These are phyloP conservation scores for Chiloscyllium punctatum DNA, from an alignment of 2,797 vertebrate genomes.

Conservation along the genomic window DNA sequence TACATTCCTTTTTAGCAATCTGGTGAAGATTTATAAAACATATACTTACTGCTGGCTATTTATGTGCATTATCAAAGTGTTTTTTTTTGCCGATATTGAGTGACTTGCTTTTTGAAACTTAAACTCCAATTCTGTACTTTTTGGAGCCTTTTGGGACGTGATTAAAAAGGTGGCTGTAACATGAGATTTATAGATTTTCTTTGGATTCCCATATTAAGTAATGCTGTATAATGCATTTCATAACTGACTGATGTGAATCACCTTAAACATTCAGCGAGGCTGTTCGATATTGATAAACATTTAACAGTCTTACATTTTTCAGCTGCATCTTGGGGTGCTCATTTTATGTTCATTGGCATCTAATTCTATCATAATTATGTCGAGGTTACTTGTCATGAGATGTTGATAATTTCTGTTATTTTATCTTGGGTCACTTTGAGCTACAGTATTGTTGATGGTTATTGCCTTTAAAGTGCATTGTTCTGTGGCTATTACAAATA, in stretches of 20 bases:
- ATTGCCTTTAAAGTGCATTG: neutral
- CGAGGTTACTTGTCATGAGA: neutral
- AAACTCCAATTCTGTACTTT: conserved; percentile 7
- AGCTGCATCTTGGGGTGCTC: too few species aligned
- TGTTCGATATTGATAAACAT: neutral
- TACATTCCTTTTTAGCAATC: neutral
- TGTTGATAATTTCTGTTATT: neutral
- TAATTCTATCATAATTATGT: neutral
- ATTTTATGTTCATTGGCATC: neutral
- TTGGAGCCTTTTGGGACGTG: neutral
- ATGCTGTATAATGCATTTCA: neutral
- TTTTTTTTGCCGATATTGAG: conserved; percentile 14
- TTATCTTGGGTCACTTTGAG: neutral
- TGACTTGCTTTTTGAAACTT: neutral
- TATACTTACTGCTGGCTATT: neutral
- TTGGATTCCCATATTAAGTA: neutral
- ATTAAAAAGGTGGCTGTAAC: neutral
- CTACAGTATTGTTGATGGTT: neutral
- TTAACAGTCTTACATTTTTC: neutral
- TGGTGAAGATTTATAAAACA: conserved; percentile 16
- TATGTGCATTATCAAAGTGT: neutral
- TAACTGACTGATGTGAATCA: neutral
- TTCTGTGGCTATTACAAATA: neutral
- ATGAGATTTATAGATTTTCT: neutral
- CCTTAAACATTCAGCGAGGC: neutral